Conservation (phyloP, 2,113 vertebrate species). For the Acrocephalus kingi region DNA sequence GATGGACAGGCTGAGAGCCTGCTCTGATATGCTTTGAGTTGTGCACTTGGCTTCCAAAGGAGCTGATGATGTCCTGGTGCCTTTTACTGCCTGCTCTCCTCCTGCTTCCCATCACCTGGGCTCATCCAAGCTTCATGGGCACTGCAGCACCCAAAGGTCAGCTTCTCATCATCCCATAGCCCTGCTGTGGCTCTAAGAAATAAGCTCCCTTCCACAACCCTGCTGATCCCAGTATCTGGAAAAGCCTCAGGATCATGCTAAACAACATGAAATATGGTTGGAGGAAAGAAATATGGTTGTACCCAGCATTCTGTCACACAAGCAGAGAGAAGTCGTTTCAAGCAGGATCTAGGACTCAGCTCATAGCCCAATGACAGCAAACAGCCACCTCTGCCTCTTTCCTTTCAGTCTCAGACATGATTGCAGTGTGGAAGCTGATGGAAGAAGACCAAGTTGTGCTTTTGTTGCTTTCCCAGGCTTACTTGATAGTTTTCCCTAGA, state of each 20-base stretch:
- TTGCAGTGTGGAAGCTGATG: not conserved
- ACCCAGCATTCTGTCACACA: not conserved
- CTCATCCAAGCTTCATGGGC: not conserved
- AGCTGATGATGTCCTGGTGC: not conserved
- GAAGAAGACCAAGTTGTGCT: not conserved
- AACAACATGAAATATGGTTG: not conserved
- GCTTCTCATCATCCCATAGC: not conserved
- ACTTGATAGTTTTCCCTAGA: not conserved
- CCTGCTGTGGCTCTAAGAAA: not conserved
- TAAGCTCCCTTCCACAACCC: not conserved
- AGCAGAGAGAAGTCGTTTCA: not conserved
- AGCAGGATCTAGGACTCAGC: not conserved
- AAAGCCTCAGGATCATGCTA: not conserved
- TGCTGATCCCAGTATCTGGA: not conserved
- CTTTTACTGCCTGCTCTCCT: not conserved
- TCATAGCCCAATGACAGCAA: not conserved
- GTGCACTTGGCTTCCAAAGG: not conserved
- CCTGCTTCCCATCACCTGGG: not conserved
- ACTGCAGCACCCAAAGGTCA: not conserved
- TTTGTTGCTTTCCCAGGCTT: conserved; percentile 15
- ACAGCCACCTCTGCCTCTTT: not conserved
- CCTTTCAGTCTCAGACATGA: not conserved
- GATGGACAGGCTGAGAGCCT: not conserved
- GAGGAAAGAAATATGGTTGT: not conserved
- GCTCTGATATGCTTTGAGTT: not conserved